Conservation (phyloP, 2,113 vertebrate genomes). For the Pimephales promelas region DNA sequence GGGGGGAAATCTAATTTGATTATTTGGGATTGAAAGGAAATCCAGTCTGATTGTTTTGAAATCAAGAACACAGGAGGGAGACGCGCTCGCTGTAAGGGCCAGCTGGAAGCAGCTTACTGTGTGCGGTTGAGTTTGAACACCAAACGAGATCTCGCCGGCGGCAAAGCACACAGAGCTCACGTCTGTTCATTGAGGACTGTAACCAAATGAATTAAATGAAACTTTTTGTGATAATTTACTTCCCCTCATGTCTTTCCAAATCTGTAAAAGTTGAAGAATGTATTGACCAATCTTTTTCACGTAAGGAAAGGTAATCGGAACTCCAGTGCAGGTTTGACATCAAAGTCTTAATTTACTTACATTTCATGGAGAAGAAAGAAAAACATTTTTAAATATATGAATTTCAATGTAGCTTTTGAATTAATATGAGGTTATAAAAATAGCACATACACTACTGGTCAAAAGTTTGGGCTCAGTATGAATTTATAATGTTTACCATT, state of each 20-base stretch:
- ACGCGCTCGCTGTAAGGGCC: not conserved
- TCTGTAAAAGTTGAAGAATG: not conserved
- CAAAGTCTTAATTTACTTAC: not conserved
- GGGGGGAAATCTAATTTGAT: conserved; percentile 54
- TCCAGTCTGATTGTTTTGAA: conserved; percentile 58
- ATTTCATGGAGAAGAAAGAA: not conserved
- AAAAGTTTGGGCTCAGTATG: not conserved
- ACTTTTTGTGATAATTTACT: not conserved
- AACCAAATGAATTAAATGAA: not conserved
- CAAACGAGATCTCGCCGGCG: conserved; percentile 20
- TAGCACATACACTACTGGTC: not conserved
- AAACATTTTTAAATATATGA: not conserved
- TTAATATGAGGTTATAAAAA: not conserved
- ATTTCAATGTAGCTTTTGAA: not conserved
- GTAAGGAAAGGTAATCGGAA: not conserved
- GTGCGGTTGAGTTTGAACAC: conserved; percentile 55
- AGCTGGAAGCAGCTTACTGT: conserved; percentile 48
- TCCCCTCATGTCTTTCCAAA: not conserved
- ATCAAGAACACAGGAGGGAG: conserved; percentile 40
- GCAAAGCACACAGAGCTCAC: not conserved
- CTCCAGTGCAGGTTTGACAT: not conserved
- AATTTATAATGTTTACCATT: no score
- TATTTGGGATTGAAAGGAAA: conserved; percentile 56
- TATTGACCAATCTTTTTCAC: not conserved
- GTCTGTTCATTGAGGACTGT: not conserved